Base-by-base conservation (phyloP, 1,140 invertebrate species). In the Drosophila nannoptera region DNA sequence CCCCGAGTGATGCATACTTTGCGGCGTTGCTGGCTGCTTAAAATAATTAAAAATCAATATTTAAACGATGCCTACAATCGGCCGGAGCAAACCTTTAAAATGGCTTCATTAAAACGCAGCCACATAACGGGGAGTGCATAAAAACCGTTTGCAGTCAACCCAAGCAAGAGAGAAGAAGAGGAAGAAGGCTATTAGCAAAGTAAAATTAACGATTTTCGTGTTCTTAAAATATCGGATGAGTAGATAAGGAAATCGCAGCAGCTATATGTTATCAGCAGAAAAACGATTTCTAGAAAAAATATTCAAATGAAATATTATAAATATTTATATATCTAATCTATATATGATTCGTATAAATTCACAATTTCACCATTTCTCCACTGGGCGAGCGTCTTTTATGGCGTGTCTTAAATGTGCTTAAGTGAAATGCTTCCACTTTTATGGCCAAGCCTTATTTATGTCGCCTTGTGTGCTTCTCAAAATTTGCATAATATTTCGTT, bases 11-110 rank as follows among this genome's bases (percentile, higher is more conserved):
- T 75, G 80, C 80, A 84, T 84, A 86, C 76, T 84, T 80, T 74
- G 77, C 66, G 81, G 70, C 66, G 66, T 64, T 64, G 70, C 38
- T 65, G 77, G 53, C 76, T 84, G 81, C 81, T 86, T 86, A 86
- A 84, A 84, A 80, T 86, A 86, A 86, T 86, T 86, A 87, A 81
- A 86, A 86, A 87, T 86, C 81, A 86, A 87, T 86, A 86, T 86
- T 86, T 81, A 75, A 81, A 86, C 81, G 73, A 66, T 86, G 66
- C 73, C 56, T 61, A 42, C 55, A 38, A 35, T 42, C 43, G 32
- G 11, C n/a, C 11, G 4, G 9, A 22, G 7, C 35, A 49, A 35
- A 29, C 33, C 33, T 50, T 61, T 32, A 32, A 50, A 56, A 56
- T 56, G 54, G 22, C 42, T 54, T 38, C 54, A 56, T 56, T 45